Base-by-base conservation (phyloP, 2,113 vertebrate species). In the Morone chrysops region DNA sequence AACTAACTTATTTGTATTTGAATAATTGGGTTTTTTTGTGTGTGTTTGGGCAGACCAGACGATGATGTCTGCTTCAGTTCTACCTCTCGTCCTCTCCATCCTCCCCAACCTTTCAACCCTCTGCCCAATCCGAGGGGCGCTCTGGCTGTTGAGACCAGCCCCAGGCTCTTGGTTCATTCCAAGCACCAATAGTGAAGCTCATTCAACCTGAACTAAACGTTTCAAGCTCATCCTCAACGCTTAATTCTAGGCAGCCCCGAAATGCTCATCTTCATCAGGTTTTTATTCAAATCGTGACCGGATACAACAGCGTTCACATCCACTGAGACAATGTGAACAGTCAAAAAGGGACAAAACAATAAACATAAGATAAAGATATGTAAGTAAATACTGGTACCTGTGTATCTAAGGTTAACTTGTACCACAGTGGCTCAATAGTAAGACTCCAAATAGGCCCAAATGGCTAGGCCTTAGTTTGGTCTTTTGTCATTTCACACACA, bases 391-490 rank as follows among this genome's bases (percentile, higher is more conserved):
- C 67, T 4, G 68, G 72, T 76, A 84, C 78, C 85, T 81, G 57
- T 50, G 73, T 66, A 76, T 66, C 57, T 82, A 68, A 31, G 48
- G 53, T 61, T 84, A 71, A 82, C 48, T 40, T 16, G 66, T 81
- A 84, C 85, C 88, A 79, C 65, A 82, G 74, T 41, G 80, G 82
- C 84, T 88, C 70, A 70, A 87, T 53, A 75, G 5, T 84, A 84
- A 90, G 86, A 91, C 81, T 84, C 69, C 40, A 65, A 70, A 68
- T 5, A 68, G 59, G 54, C 78, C 62, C 31, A 8, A 25, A 61
- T 16, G 57, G 59, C 14, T 0, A 25, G 41, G 83, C 66, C 62
- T 74, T 22, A 1, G 78, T 84, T 84, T 81, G 70, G 86, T 90
- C 84, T 89, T 78, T 78, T 79, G 78, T 85, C 73, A 66, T 76